These are phyloP conservation scores for Pollenia labialis DNA, from an alignment of 2,888 invertebrate species.

Conservation along the genomic window DNA sequence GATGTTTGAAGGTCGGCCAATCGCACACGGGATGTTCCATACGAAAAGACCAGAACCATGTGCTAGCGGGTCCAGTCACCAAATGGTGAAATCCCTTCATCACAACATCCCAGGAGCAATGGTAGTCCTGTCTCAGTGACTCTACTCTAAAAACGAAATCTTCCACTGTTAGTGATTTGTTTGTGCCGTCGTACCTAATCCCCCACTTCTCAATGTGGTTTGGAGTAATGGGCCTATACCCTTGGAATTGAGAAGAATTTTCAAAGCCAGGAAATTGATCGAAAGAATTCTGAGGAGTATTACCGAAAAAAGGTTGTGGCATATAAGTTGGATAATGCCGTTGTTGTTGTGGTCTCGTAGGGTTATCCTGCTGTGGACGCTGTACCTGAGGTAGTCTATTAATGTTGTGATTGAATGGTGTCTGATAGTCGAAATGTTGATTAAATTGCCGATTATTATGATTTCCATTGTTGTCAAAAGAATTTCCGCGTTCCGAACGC, in stretches of 20 bases:
- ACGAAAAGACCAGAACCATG: neutral
- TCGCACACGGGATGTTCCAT: too few species aligned
- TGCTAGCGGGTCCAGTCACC: neutral
- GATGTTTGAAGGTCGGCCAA: too few species aligned
- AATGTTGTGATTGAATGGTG: neutral
- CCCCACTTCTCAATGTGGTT: slow-evolving; percentile 24
- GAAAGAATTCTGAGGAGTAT: neutral
- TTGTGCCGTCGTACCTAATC: neutral
- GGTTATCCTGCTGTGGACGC: neutral
- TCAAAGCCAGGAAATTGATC: neutral
- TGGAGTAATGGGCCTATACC: neutral
- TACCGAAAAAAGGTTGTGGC: neutral
- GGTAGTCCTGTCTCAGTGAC: too few species aligned
- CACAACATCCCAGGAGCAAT: too few species aligned
- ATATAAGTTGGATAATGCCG: neutral
- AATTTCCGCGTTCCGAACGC: too few species aligned
- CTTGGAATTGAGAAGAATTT: neutral
- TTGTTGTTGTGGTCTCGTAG: neutral
- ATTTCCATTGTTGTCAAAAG: too few species aligned
- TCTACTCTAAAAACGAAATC: neutral
- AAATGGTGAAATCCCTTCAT: neutral
- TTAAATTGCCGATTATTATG: too few species aligned
- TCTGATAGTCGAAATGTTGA: neutral
- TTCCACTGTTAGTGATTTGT: neutral
- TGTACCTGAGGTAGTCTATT: neutral